Base-by-base conservation (phyloP, 2,888 invertebrate species). In the Argynnis bischoffii region DNA sequence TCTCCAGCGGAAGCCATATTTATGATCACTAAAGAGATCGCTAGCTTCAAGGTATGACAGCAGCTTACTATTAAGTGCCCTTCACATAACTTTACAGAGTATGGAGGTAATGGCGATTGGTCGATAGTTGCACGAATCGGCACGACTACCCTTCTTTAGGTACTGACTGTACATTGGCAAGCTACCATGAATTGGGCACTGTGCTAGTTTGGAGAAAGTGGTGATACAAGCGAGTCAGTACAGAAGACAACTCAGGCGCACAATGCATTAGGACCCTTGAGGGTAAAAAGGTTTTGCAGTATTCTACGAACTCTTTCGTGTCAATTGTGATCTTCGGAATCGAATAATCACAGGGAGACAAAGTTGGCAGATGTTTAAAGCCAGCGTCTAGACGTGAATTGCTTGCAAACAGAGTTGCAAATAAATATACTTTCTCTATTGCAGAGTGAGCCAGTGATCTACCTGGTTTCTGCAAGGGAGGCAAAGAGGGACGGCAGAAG, bases 221-320 rank as follows among this genome's bases (percentile, higher is more conserved):
- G 16, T 50, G 35, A 60, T 64, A 72, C 11, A 69, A 65, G 55
- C 69, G 69, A 54, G 72, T 66, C n/a, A 72, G 21, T 15, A 71
- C 55, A 21, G 72, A 66, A 63, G 69, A 21, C 63, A 70, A 66
- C 55, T 71, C 67, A 47, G 70, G 70, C 55, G 70, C 70, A 70
- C 69, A 72, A 6, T 50, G 63, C 53, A 50, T 63, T 0, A 69
- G 57, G 2, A 69, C 71, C 16, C 71, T 66, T 6, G 68, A 67
- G 14, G 71, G 57, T 14, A 74, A 71, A 16, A 21, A 69, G 31
- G 41, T 63, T 21, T 26, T 16, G n/a, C 3, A 26, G 2, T 26
- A 26, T 26, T 26, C 3, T 26, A 26, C 21, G 21, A 3, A 26
- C 21, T 26, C 21, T 26, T 26, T 26, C 21, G 2, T 2, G 21